A percentile compares a stretch with the other conserved stretches of the same genome.
These are phyloP conservation scores for Nematopogon swammerdamellus DNA, from an alignment of 2,888 invertebrate genomes.

Conservation along the genomic window DNA sequence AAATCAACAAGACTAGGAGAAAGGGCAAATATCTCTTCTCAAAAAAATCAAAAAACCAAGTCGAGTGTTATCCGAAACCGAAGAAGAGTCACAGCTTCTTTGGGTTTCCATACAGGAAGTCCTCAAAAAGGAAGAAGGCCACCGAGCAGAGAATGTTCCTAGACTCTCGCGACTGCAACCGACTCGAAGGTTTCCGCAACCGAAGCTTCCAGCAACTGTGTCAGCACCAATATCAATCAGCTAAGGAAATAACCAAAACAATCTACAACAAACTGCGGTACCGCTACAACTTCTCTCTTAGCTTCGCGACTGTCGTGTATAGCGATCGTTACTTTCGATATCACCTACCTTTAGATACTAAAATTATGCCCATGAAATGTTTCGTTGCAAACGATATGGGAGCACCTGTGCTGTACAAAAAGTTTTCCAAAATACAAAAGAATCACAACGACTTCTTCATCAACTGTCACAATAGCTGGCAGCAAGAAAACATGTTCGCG, in stretches of 20 bases:
- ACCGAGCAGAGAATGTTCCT: constrained; percentile 3
- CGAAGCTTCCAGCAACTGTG: constrained; percentile 11
- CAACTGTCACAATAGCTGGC: constrained; percentile 3
- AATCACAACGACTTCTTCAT: constrained; percentile 8
- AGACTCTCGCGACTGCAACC: constrained; percentile 11
- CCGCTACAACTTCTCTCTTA: constrained; percentile 15
- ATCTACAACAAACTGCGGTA: constrained; percentile 23
- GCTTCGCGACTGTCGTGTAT: constrained; percentile 35
- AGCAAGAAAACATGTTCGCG: neutral
- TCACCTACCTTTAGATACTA: constrained; percentile 27
- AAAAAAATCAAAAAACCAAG: constrained; percentile 1
- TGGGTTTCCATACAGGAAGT: constrained; percentile 1
- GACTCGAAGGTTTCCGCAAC: constrained; percentile 6
- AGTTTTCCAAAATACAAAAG: constrained; percentile 9
- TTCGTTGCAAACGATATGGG: constrained; percentile 10
- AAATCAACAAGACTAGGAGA: neutral
- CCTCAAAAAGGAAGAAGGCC: neutral
- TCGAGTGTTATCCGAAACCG: neutral
- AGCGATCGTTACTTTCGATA: constrained; percentile 48
- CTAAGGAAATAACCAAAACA: constrained; percentile 17
- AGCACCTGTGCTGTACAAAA: constrained; percentile 8
- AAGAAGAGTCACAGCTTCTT: neutral
- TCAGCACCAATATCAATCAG: constrained; percentile 11
- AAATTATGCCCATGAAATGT: constrained; percentile 11
- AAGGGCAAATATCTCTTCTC: neutral